Evolutionary conservation across 1,140 invertebrate genomes (phyloP).

Genomic region (Doryteuthis pealeii): DNA sequence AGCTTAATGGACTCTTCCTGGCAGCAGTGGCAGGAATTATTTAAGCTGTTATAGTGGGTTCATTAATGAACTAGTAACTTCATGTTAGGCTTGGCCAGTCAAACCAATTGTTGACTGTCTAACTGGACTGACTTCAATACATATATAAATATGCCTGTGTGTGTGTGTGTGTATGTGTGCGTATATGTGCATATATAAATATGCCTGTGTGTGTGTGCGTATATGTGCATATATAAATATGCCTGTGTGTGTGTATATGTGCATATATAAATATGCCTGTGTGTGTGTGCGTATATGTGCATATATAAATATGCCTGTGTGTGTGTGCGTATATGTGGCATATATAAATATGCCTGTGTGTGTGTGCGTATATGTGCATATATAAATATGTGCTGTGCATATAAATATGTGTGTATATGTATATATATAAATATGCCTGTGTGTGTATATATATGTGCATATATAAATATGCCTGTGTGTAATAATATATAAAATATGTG

Average conservation of each 20-base stretch:
- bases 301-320: neutral
- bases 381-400: neutral
- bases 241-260: neutral
- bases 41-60: too few relatives aligned
- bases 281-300: neutral
- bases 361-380: neutral
- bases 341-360: neutral
- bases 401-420: neutral
- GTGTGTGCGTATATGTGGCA: neutral
- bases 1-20: too few relatives aligned
- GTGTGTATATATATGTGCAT: too few relatives aligned
- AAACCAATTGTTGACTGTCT: too few relatives aligned
- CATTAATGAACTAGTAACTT: too few relatives aligned
- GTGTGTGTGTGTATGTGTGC: neutral
- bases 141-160: neutral
- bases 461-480: neutral
- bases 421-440: neutral
- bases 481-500: neutral
- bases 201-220: too few relatives aligned
- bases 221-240: neutral
- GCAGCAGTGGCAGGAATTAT: too few relatives aligned
- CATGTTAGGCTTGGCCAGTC: too few relatives aligned
- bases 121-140: too few relatives aligned
- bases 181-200: neutral
- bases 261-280: neutral